Evolutionary conservation across 2,797 vertebrate species (phyloP).

Genomic region (Smutsia temminckii): DNA sequence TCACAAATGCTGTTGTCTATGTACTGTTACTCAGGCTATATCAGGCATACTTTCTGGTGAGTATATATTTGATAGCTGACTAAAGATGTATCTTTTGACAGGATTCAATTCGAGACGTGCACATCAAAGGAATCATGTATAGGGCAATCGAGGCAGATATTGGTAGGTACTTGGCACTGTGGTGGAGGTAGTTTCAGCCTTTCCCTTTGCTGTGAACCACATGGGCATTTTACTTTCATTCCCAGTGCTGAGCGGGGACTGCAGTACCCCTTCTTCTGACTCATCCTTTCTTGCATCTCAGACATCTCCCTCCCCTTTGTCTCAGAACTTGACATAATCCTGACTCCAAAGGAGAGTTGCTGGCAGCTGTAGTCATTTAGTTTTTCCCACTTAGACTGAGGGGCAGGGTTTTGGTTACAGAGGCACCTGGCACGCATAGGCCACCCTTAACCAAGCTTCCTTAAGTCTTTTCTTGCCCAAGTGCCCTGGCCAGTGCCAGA

Average conservation of each 20-base stretch:
- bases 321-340: not conserved
- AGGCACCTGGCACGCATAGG: rapidly evolving
- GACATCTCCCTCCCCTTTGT: not conserved
- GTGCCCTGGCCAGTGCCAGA: not conserved
- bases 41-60: not conserved
- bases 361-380: not conserved
- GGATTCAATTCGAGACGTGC: conserved; percentile 97
- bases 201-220: rapidly evolving
- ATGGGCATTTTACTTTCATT: not conserved
- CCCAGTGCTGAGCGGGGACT: not conserved
- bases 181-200: not conserved
- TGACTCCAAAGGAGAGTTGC: not conserved
- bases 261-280: rapidly evolving
- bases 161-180: conserved; percentile 84
- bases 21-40: rapidly evolving
- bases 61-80: not conserved
- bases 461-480: not conserved
- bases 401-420: not conserved
- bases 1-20: not conserved
- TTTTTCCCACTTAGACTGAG: not conserved
- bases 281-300: not conserved
- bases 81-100: conserved; percentile 81
- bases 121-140: conserved; percentile 98
- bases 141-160: conserved; percentile 96
- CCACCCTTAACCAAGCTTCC: not conserved